Evolutionary conservation across 2,113 vertebrate species (phyloP), one percentile per base, ranked within the genome.

Genomic region (Barbus barbus): DNA sequence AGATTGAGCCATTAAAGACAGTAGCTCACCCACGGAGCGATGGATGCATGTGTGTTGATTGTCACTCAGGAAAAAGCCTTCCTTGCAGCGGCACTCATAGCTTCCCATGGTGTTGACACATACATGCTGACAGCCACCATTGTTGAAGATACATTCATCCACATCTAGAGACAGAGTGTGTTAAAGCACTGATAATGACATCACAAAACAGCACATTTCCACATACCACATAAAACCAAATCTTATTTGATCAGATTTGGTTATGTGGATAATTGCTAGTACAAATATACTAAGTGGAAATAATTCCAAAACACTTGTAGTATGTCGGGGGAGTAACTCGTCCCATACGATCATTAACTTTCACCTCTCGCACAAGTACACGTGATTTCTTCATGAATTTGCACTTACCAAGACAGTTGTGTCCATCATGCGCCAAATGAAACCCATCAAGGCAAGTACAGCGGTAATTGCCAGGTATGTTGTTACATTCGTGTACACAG

Each of bases 41-140:
- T 98, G 98, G 92, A 99, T 99, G 91, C 98, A 99, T 0, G 97
- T 99, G 90, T 99, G 98, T 93, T 99, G 98, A 91, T 99, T 99
- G 91, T 99, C 96, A 24, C 98, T 99, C 78, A 99, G 95, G 93
- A 99, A 98, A 89, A 98, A 99, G 0, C 98, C 97, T 0, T 96
- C 95, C 89, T 97, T 97, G 92, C 98, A 99, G 87, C 90, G 94
- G 85, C 98, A 99, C 88, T 97, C 96, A 1, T 99, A 99, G 93
- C 98, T 99, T 81, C 98, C 98, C 95, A 98, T 91, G 2, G 95
- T 93, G 91, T 99, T 98, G 92, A 98, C 90, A 90, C 98, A 99
- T 85, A 95, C 90, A 78, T 99, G 97, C 82, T 99, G 98, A 94
- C 98, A 99, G 71, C 97, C 98, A 0, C 97, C 97, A 1, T 99